Percentiles rank a stretch among this genome's conserved stretches.
Evolutionary conservation across 2,113 vertebrate species (phyloP).

Genomic region (Scalopus aquaticus): DNA sequence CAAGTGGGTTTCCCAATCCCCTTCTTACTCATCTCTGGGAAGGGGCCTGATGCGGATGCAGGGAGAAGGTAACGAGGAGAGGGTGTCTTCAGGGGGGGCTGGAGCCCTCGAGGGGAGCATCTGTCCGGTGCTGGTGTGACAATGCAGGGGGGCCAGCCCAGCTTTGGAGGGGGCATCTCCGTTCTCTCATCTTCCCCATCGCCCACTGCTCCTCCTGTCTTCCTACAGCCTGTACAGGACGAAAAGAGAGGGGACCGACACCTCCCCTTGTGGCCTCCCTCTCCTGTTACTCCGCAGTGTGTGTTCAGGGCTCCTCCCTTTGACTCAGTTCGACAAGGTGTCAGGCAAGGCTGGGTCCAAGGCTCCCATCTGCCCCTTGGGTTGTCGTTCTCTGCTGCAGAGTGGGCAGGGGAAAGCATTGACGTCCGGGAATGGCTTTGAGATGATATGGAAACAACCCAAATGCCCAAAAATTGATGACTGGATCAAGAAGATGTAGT

Average conservation of each 20-base stretch:
- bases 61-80: background rate
- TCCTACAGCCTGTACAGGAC: slow-evolving; percentile 50
- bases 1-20: background rate
- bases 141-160: background rate
- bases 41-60: background rate
- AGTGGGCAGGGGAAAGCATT: background rate
- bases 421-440: background rate
- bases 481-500: no score
- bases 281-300: background rate
- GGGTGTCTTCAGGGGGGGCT: background rate
- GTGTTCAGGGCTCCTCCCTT: background rate
- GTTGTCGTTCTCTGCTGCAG: background rate
- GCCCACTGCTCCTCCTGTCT: slow-evolving; percentile 56
- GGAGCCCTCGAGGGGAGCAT: background rate
- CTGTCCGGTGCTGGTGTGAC: slow-evolving; percentile 63
- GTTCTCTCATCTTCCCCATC: slow-evolving; percentile 55
- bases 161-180: background rate
- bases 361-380: background rate
- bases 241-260: background rate
- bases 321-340: background rate
- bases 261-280: background rate
- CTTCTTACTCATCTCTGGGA: background rate
- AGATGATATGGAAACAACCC: no score
- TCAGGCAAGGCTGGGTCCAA: background rate
- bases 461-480: no score